Evolutionary conservation across 2,888 invertebrate genomes (phyloP), one percentile per base, ranked within the genome.

Genomic region (Lycophotia porphyrea): DNA sequence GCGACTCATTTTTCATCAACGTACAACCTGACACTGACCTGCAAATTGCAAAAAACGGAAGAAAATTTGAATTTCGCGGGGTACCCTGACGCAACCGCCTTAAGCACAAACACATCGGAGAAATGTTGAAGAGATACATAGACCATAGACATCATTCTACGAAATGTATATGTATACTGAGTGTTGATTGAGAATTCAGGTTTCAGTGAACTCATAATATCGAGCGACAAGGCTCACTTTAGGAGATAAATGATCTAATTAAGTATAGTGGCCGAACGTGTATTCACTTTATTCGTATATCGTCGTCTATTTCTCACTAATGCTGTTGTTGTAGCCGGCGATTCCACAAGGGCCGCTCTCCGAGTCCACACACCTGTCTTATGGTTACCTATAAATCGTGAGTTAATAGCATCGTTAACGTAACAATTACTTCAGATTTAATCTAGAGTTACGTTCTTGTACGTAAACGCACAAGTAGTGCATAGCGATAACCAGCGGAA

Each of bases 281-380:
- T 94, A 92, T 88, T 88, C 92, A 92, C 92, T 93, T 94, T 92
- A 93, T 89, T 93, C 90, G 87, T 90, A 91, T 91, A 94, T 93
- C 88, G 90, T 87, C 84, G 87, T 81, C 91, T 89, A 94, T 94
- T 93, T 93, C 90, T 94, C 93, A 93, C 91, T 87, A 88, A 89
- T 89, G 89, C 88, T 86, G 88, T 89, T 83, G 85, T 84, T 85
- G 84, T 86, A 87, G 90, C 89, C 89, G 88, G 88, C 87, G 81
- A 86, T 84, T 82, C 87, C 86, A 80, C 88, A 88, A 89, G 86
- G 81, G 82, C 82, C 87, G 81, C 87, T 71, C 55, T 52, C 31
- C 85, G 84, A 85, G 79, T 84, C 85, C 84, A 87, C 87, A 88
- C 91, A 92, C 90, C 91, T 91, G 90, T 90, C 89, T 91, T 87